Evolutionary conservation across 2,113 vertebrate genomes (phyloP), one percentile per base, ranked within the genome.

Genomic region (Ahaetulla prasina): DNA sequence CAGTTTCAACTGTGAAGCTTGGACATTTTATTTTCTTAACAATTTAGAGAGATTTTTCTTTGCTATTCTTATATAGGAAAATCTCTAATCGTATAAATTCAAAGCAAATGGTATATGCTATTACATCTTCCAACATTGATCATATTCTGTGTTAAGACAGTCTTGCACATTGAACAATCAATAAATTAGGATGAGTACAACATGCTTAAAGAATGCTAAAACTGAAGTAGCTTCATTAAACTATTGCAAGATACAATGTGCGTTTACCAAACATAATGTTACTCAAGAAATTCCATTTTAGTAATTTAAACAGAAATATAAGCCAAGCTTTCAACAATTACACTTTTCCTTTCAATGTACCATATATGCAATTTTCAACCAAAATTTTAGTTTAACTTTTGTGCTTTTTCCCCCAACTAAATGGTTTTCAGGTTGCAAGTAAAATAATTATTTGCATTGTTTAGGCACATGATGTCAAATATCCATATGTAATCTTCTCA

Each of bases 401-500:
- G 23, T 94, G 88, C 30, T 35, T 85, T 92, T 89, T 94, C 54
- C 92, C 94, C 94, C 94, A 60, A 95, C 84, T 68, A 94, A 85
- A 54, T 95, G 55, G 16, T 50, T 84, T 0, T 74, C 53, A 53
- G 57, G 89, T 91, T 14, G 30, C 93, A 92, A 63, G 47, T 53
- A 60, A 92, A 94, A 91, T 39, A 89, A 90, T 90, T 54, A 35
- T 22, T 54, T 45, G 30, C 85, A 92, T 95, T 94, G 95, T 94
- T 94, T 86, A 95, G 94, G 74, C 86, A 92, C 53, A 93, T 87
- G 68, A 80, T 92, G 3, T 88, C 9, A 39, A 87, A 85, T 88
- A 90, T 54, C n/a, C 18, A 84, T 8, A 53, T 22, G 8, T 30
- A 18, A 25, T 11, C 52, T 84, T 85, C 12, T 47, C 23, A 80